Conservation (phyloP, 2,113 vertebrate species). For the Anas platyrhynchos region DNA sequence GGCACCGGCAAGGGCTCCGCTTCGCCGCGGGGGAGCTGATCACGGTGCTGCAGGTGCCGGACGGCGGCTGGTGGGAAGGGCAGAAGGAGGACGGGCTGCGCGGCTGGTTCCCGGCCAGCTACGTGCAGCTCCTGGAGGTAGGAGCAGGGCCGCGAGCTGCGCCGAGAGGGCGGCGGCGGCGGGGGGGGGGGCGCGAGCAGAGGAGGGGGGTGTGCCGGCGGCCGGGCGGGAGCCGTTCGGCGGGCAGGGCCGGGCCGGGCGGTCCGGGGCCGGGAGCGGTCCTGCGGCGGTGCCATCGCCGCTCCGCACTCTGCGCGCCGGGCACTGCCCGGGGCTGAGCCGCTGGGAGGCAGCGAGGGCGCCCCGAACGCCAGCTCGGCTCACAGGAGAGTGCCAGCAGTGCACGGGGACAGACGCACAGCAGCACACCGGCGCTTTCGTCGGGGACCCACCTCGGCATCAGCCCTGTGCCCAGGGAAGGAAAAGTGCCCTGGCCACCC, state of each 20-base stretch:
- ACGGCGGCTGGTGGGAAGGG: slow-evolving; percentile 97
- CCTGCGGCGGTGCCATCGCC: not conserved
- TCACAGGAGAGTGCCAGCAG: not conserved
- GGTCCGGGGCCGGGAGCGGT: not conserved
- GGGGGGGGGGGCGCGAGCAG: not conserved
- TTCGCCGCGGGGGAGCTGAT: slow-evolving; percentile 92
- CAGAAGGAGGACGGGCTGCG: slow-evolving; percentile 91
- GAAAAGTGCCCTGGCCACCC: not conserved
- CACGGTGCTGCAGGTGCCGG: slow-evolving; percentile 86
- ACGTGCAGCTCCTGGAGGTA: slow-evolving; percentile 95
- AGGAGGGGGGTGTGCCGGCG: no score
- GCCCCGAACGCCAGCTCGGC: not conserved
- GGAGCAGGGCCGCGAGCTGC: not conserved
- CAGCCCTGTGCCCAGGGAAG: not conserved
- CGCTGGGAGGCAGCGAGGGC: not conserved
- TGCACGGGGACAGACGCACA: no score
- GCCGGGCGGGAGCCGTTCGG: not conserved
- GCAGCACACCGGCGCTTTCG: not conserved
- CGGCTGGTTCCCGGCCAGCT: slow-evolving; percentile 96
- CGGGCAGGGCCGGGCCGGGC: no score
- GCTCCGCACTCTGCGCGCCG: no score
- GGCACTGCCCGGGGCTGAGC: not conserved
- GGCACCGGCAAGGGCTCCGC: slow-evolving; percentile 89
- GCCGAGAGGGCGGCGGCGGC: no score
- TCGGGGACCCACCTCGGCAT: not conserved